Percentiles rank a stretch among this genome's conserved stretches.
Evolutionary conservation across 35 echinoderm and acorn worm species (phyloP).

Genomic region (Stichopus chloronotus): DNA sequence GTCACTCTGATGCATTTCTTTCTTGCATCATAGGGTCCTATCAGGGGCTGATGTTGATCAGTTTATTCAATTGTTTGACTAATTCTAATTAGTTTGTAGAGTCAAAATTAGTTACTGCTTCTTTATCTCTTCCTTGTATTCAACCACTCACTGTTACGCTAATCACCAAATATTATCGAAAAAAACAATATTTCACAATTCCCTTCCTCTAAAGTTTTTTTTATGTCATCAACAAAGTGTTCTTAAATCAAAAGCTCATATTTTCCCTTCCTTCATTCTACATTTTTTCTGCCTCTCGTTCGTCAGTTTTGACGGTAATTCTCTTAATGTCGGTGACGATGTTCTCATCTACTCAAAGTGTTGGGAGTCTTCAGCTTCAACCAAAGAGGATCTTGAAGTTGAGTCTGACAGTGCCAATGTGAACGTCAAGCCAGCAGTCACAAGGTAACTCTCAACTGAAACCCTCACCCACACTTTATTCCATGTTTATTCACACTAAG

Average conservation of each 20-base stretch:
- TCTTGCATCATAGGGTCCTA: not conserved
- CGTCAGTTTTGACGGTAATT: slow-evolving; percentile 45
- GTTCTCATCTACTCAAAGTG: slow-evolving; percentile 73
- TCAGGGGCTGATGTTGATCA: not conserved
- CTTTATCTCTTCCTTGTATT: no score
- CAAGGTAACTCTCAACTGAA: not conserved
- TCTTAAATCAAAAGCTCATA: no score
- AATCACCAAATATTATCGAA: no score
- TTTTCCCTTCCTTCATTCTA: not conserved
- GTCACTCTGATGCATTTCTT: not conserved
- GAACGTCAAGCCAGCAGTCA: not conserved
- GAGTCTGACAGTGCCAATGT: slow-evolving; percentile 22
- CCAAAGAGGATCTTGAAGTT: slow-evolving; percentile 15
- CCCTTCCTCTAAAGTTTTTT: no score
- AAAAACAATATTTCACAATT: no score
- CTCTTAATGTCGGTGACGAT: slow-evolving; percentile 69
- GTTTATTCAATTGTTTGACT: not conserved
- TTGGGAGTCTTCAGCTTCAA: slow-evolving; percentile 70
- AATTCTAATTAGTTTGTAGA: no score
- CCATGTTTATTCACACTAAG: no score
- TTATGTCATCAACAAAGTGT: no score
- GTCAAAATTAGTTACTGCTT: no score
- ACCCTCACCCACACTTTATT: no score
- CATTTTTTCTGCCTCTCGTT: not conserved
- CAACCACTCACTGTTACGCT: no score